phyloP scores from a whole-genome alignment of 2,888 invertebrate genomes.

The Xestoiulus laeticollis region DNA sequence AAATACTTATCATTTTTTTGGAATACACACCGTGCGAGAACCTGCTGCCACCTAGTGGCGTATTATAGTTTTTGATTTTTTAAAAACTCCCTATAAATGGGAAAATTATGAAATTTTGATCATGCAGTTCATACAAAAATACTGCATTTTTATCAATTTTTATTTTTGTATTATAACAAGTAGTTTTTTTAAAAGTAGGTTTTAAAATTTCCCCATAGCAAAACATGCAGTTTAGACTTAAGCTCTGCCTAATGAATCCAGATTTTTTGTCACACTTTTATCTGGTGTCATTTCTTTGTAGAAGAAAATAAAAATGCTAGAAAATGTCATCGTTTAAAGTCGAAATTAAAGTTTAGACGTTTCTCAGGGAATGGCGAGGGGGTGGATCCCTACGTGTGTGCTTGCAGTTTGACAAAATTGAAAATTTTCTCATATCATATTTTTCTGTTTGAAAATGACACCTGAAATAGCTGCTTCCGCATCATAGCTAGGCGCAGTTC shows the following conservation, averaged over 20 bases:
- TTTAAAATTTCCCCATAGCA: no score
- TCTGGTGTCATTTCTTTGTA: conserved; percentile 4
- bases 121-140: no score
- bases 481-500: background rate
- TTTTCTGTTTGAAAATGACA: conserved; percentile 29
- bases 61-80: no score
- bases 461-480: conserved; percentile 32
- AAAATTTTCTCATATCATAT: conserved; percentile 33
- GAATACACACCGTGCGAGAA: no score
- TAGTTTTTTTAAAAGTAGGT: no score
- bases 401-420: background rate
- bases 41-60: no score
- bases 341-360: background rate
- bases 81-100: no score
- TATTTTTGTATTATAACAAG: no score
- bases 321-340: background rate
- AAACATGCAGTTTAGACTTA: background rate
- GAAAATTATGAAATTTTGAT: no score
- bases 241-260: background rate
- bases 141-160: no score
- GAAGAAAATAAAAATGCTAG: background rate
- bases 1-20: no score
- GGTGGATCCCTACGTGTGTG: background rate
- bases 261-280: background rate
- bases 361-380: background rate